Percentiles rank a stretch among this genome's conserved stretches.
Conservation (phyloP, 2,113 vertebrate species). For the Propithecus coquereli region DNA sequence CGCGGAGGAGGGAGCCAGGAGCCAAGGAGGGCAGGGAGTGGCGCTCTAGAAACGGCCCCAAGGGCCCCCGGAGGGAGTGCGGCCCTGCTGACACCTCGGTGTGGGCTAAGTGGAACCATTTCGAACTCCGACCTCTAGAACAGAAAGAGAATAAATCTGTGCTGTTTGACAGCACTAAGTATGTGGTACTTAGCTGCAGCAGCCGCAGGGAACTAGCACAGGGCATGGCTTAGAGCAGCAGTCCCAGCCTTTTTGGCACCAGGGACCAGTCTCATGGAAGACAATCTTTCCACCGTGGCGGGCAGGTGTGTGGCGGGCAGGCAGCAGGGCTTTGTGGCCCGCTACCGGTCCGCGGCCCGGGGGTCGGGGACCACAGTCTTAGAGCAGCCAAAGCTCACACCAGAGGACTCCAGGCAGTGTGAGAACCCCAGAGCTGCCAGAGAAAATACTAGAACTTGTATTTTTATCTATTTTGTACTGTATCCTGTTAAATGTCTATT, state of each 20-base stretch:
- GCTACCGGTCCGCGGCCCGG: too few species aligned
- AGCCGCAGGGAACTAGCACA: background rate
- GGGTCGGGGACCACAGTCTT: too few species aligned
- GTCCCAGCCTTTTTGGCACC: too few species aligned
- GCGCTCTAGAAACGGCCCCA: background rate
- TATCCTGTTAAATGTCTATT: background rate
- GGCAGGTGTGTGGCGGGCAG: too few species aligned
- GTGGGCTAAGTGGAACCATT: fast-evolving
- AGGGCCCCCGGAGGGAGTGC: background rate
- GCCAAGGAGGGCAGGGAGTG: background rate
- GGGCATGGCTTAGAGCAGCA: background rate
- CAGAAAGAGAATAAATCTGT: too few species aligned
- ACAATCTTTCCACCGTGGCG: too few species aligned
- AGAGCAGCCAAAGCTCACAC: background rate
- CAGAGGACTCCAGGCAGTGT: background rate
- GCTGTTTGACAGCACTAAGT: background rate
- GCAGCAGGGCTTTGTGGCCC: too few species aligned
- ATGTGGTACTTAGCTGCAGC: background rate
- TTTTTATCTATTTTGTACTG: background rate
- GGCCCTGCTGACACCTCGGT: background rate
- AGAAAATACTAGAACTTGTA: background rate
- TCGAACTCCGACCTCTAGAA: background rate
- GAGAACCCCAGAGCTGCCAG: background rate
- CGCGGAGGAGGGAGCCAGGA: background rate
- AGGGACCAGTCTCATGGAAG: too few species aligned